phyloP scores from a whole-genome alignment of 1,140 invertebrate genomes.

The Limonius californicus region DNA sequence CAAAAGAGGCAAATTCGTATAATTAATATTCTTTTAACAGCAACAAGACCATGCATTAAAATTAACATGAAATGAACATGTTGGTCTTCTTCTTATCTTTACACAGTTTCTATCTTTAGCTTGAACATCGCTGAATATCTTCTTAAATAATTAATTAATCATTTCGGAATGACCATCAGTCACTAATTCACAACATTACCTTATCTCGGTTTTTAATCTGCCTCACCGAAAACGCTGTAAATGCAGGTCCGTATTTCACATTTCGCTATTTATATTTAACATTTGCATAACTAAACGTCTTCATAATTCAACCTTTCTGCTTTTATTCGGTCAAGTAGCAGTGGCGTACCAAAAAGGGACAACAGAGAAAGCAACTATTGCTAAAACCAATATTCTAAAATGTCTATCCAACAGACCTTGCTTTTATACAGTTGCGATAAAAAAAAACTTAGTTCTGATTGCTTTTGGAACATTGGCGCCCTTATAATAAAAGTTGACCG shows the following conservation, averaged over 20 bases:
- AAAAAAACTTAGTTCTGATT: too few species aligned
- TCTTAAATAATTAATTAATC: constrained; percentile 20
- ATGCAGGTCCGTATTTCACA: neutral
- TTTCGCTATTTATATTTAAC: neutral
- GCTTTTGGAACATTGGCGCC: too few species aligned
- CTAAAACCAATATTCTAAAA: too few species aligned
- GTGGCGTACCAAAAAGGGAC: too few species aligned
- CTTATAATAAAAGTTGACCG: too few species aligned
- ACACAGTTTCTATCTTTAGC: constrained; percentile 13
- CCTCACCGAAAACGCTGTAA: neutral
- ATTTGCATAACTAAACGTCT: neutral
- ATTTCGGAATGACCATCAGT: constrained; percentile 6
- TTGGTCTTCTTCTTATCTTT: constrained; percentile 6
- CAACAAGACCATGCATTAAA: constrained; percentile 15
- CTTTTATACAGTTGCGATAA: too few species aligned
- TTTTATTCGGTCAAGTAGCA: too few species aligned
- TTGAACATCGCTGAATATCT: constrained; percentile 3
- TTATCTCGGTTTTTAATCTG: neutral
- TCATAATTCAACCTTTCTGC: neutral
- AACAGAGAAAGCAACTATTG: too few species aligned
- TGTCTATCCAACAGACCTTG: too few species aligned
- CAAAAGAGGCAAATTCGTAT: neutral
- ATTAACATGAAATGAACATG: constrained; percentile 16
- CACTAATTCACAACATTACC: constrained; percentile 10
- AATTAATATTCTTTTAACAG: constrained; percentile 9